phyloP scores from a whole-genome alignment of 2,888 invertebrate species.

The Halictus quadricinctus region DNA sequence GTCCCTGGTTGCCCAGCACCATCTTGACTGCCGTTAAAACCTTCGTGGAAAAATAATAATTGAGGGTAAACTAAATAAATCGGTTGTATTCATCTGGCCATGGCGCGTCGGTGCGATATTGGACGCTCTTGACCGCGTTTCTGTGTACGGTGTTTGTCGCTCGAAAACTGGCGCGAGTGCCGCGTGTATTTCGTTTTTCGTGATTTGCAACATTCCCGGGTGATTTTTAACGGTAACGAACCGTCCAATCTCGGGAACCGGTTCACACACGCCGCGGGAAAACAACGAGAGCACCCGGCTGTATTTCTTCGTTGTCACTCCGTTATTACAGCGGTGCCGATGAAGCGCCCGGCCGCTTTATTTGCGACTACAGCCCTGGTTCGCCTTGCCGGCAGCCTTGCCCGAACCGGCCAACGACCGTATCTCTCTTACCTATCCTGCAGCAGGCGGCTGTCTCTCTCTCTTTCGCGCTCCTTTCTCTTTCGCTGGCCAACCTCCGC shows the following conservation, averaged over 20 bases:
- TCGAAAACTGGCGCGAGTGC: background rate
- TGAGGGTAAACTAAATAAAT: background rate
- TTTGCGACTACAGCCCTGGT: slow-evolving; percentile 71
- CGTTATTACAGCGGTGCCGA: slow-evolving; percentile 66
- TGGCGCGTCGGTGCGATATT: background rate
- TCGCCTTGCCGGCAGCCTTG: slow-evolving; percentile 77
- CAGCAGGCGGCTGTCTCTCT: slow-evolving; percentile 26
- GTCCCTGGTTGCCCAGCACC: too few relatives aligned
- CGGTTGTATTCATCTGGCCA: background rate
- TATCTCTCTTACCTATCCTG: slow-evolving; percentile 68
- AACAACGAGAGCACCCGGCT: slow-evolving; percentile 41
- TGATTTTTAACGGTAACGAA: slow-evolving; percentile 49
- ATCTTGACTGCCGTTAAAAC: too few relatives aligned
- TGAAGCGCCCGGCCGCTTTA: slow-evolving; percentile 62
- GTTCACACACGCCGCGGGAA: slow-evolving; percentile 43
- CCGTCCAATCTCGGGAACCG: slow-evolving; percentile 43
- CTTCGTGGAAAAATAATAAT: too few relatives aligned
- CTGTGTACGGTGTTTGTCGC: background rate
- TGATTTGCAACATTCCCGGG: background rate
- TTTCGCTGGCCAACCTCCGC: slow-evolving; percentile 65
- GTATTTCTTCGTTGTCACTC: slow-evolving; percentile 58
- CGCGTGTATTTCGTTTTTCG: background rate
- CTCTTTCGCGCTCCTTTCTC: slow-evolving; percentile 67
- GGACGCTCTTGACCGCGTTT: background rate
- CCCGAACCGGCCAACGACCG: slow-evolving; percentile 74